Base-by-base conservation (phyloP, 2,797 vertebrate genomes). In the Pseudochaenichthys georgianus region DNA sequence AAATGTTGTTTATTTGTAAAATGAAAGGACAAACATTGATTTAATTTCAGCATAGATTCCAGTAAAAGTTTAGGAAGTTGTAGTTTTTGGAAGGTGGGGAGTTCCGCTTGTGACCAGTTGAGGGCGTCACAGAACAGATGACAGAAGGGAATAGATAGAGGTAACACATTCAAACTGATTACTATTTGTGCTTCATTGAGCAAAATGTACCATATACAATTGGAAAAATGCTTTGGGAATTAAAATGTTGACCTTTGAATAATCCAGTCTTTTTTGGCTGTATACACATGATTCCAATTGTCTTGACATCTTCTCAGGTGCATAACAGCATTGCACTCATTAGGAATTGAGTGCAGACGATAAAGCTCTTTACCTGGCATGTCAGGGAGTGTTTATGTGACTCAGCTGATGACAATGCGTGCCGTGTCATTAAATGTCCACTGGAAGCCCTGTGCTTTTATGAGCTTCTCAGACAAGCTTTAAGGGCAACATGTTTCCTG, bases 391-490 rank as follows among this genome's bases (percentile, higher is more conserved):
- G 92, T 93, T 94, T 92, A 89, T 92, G 90, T 92, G 87, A 93
- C 86, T 93, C 87, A 90, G 89, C 78, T 93, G 88, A 93, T 94
- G 92, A 94, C 87, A 91, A 91, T 93, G 88, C 69, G 64, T 87
- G 88, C 84, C 57, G 66, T 91, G 91, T 90, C 89, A 88, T 93
- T 93, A 93, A 92, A 87, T 85, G 90, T 86, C 90, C 75, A 70
- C 91, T 93, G 91, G 93, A 94, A 91, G 92, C 91, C 88, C 88
- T 93, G 86, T 60, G 70, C 87, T 92, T 94, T 94, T 92, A 94
- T 90, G 89, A 93, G 88, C 69, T 85, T 90, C 88, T 92, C 74
- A 82, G 86, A 85, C 73, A 92, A 87, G 88, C 86, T 87, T 61
- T 38, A 78, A 59, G 64, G 46, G 19, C 17, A 66, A 64, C 90